phyloP scores from a whole-genome alignment of 2,888 invertebrate species.

The Eristalis tenax region DNA sequence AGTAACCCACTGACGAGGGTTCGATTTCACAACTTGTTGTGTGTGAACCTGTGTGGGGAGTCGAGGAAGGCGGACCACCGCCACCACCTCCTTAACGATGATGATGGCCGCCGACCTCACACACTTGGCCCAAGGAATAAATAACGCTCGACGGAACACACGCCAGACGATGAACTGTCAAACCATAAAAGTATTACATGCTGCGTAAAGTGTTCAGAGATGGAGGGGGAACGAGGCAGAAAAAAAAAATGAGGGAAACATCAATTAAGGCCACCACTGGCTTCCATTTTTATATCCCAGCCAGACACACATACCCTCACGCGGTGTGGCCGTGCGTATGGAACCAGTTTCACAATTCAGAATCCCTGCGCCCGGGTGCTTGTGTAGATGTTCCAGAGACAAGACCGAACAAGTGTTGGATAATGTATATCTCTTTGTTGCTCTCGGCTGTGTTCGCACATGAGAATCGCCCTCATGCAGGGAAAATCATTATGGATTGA shows the following conservation, averaged over 20 bases:
- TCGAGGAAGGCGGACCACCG: background rate
- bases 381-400: background rate
- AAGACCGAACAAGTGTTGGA: background rate
- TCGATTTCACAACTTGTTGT: slow-evolving; percentile 40
- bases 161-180: slow-evolving; percentile 32
- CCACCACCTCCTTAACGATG: background rate
- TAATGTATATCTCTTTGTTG: background rate
- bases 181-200: slow-evolving; percentile 27
- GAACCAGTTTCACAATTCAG: background rate
- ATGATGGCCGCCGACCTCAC: background rate
- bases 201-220: background rate
- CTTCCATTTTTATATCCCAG: slow-evolving; percentile 9
- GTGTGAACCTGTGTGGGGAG: too few relatives aligned
- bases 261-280: slow-evolving; percentile 28
- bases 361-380: background rate
- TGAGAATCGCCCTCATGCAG: background rate
- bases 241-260: slow-evolving; percentile 7
- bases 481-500: background rate
- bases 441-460: background rate
- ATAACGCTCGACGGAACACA: slow-evolving; percentile 36
- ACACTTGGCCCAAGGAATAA: background rate
- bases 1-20: slow-evolving; percentile 2
- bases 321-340: background rate
- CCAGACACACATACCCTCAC: too few relatives aligned
- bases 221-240: background rate